Evolutionary conservation across 2,888 invertebrate genomes (phyloP), one percentile per base, ranked within the genome.

Genomic region (Rotaria socialis): DNA sequence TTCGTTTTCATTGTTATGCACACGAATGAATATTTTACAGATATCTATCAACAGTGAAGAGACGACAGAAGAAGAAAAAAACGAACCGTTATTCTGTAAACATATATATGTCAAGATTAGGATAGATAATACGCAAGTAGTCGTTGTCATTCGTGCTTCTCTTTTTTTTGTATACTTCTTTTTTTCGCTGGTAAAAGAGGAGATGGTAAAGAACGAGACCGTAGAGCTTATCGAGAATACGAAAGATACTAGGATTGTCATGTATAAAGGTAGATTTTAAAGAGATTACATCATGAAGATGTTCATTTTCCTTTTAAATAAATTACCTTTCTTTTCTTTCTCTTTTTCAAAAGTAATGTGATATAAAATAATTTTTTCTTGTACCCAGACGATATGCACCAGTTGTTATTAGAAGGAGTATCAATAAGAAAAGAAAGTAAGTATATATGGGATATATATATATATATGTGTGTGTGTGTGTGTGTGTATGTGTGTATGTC

Each of bases 101-200:
- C 58, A 60, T 60, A 60, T 60, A 60, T n/a, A 60, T 60, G 58
- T 60, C 58, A 60, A 60, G 58, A 60, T 60, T 60, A 60, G 24
- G 58, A 60, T 60, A 60, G 58, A 60, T 60, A 60, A 60, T 60
- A 60, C 58, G 58, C 58, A 14, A 60, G 58, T 60, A 60, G 58
- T 27, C 27, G n/a, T 27, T n/a, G 58, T 60, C 58, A 60, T 60
- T 58, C n/a, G 10, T 58, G n/a, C 58, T 58, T 24, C 27, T 35
- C 35, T 35, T 35, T 35, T 35, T 35, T 24, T 56, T 8, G 35
- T 35, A 35, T 24, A 8, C 19, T 19, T 24, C 24, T 8, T 60
- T 60, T 7, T 11, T n/a, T 24, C 58, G 3, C 10, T 10, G 10
- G 58, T 8, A 60, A 60, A 60, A 60, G 58, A 60, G 35, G 24